Evolutionary conservation across 2,113 vertebrate species (phyloP).

Genomic region (Mobula hypostoma): DNA sequence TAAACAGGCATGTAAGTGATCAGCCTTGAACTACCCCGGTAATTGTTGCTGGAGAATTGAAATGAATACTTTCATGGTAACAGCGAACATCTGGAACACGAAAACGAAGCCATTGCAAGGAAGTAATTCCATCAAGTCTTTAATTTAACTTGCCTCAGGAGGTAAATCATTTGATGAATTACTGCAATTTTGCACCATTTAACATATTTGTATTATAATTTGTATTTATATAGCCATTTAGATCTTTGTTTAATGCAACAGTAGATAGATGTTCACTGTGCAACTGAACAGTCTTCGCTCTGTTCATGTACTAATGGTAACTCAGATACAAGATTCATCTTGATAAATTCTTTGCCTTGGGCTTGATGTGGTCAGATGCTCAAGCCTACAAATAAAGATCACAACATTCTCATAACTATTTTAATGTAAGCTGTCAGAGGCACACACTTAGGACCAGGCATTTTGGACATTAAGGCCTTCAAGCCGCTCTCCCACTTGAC

Average conservation of each 20-base stretch:
- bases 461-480: no score
- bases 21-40: background rate
- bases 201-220: conserved; percentile 33
- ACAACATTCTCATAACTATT: background rate
- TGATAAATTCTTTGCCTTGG: background rate
- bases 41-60: background rate
- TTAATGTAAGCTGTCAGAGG: background rate
- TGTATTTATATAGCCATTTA: conserved; percentile 31
- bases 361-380: background rate
- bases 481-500: no score
- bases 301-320: background rate
- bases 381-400: background rate
- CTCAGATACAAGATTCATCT: background rate
- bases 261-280: background rate
- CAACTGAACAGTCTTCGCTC: conserved; percentile 13
- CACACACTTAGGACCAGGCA: no score
- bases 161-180: conserved; percentile 36
- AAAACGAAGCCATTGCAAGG: background rate
- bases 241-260: conserved; percentile 15
- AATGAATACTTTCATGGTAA: conserved; percentile 19
- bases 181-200: conserved; percentile 30
- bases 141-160: conserved; percentile 31
- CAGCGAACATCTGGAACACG: conserved; percentile 28
- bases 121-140: conserved; percentile 29
- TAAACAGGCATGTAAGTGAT: conserved; percentile 11